Percentiles rank a stretch among this genome's conserved stretches.
Conservation (phyloP, 2,888 invertebrate species). For the Acanthococcus lagerstroemiae region DNA sequence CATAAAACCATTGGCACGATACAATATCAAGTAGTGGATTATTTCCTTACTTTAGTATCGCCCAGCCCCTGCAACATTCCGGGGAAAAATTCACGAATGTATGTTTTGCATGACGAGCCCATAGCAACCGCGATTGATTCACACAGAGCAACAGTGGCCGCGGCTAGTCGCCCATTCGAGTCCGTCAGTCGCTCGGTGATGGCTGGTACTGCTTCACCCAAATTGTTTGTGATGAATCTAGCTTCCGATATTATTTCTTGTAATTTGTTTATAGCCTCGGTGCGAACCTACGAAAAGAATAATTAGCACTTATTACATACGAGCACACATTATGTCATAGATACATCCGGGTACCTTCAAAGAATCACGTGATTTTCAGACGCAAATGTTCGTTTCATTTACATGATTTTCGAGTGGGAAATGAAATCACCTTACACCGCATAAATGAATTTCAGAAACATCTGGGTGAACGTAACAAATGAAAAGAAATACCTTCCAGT, state of each 20-base stretch:
- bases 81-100: slow-evolving; percentile 72
- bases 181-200: slow-evolving; percentile 60
- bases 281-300: slow-evolving; percentile 48
- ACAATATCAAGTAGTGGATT: background rate
- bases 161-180: slow-evolving; percentile 85
- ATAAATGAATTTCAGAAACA: too few relatives aligned
- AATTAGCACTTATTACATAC: background rate
- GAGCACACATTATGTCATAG: too few relatives aligned
- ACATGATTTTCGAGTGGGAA: too few relatives aligned
- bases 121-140: slow-evolving; percentile 70
- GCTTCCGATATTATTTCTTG: slow-evolving; percentile 61
- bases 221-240: slow-evolving; percentile 66
- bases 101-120: slow-evolving; percentile 65
- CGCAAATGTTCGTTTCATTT: too few relatives aligned
- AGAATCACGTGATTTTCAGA: too few relatives aligned
- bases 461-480: too few relatives aligned
- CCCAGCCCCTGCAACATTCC: slow-evolving; percentile 59
- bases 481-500: slow-evolving; percentile 70
- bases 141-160: slow-evolving; percentile 71
- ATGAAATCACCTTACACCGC: too few relatives aligned
- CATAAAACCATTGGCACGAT: slow-evolving; percentile 37
- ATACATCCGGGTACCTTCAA: too few relatives aligned
- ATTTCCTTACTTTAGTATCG: slow-evolving; percentile 55
- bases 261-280: slow-evolving; percentile 64
- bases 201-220: slow-evolving; percentile 76